Evolutionary conservation across 2,888 invertebrate genomes (phyloP).

Genomic region (Tenthredo livida): DNA sequence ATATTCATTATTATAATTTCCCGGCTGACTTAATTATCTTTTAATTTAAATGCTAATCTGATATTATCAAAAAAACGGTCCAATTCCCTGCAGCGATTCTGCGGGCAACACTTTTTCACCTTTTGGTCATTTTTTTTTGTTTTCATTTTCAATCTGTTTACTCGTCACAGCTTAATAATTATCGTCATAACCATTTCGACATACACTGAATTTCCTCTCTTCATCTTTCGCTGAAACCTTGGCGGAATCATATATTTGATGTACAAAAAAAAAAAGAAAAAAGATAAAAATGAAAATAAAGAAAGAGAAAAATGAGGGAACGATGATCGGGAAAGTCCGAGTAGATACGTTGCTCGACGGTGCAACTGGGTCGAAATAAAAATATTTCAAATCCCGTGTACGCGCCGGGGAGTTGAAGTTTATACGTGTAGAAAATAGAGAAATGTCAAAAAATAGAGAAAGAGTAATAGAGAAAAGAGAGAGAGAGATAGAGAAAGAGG

Average conservation of each 20-base stretch:
- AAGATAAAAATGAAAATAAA: background rate
- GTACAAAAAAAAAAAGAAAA: background rate
- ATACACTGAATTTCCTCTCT: background rate
- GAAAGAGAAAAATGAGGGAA: background rate
- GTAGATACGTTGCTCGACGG: background rate
- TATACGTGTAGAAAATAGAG: slow-evolving; percentile 51
- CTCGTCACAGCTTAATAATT: background rate
- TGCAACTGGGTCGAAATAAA: slow-evolving; percentile 49
- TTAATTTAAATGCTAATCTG: slow-evolving; percentile 53
- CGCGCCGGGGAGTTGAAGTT: slow-evolving; percentile 26
- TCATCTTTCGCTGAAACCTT: background rate
- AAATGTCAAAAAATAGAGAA: slow-evolving; percentile 14
- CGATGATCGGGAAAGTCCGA: slow-evolving; percentile 19
- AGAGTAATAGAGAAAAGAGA: background rate
- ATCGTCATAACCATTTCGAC: background rate
- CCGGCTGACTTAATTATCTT: slow-evolving; percentile 50
- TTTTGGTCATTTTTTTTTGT: background rate
- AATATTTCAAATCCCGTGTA: slow-evolving; percentile 48
- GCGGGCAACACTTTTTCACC: background rate
- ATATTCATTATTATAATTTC: slow-evolving; percentile 54
- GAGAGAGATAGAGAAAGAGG: background rate
- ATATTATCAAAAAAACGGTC: background rate
- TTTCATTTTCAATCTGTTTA: background rate
- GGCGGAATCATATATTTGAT: background rate
- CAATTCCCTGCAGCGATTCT: slow-evolving; percentile 5